A percentile compares a stretch with the other conserved stretches of the same genome.
These are phyloP conservation scores for Heliconius ismenius DNA, from an alignment of 2,888 invertebrate species.

Conservation along the genomic window DNA sequence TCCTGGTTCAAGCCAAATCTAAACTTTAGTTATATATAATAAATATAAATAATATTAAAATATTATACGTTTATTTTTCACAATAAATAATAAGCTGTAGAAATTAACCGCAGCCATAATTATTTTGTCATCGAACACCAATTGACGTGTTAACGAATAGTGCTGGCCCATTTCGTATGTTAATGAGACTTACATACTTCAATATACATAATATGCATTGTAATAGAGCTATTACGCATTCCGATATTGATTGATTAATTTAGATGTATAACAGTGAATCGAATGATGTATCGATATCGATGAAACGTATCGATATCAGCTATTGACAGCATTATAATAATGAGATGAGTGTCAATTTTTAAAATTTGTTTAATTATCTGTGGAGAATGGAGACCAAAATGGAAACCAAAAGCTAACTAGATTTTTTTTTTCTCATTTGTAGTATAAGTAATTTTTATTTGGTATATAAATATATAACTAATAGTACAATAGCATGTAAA, in stretches of 20 bases:
- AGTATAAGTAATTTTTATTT: not conserved
- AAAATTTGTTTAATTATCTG: not conserved
- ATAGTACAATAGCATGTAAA: not conserved
- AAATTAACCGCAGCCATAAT: slow-evolving; percentile 40
- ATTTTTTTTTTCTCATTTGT: not conserved
- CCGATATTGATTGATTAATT: slow-evolving; percentile 66
- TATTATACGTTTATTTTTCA: not conserved
- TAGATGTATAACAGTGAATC: slow-evolving; percentile 61
- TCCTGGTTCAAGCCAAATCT: too few species aligned
- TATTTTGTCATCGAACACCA: slow-evolving; percentile 42
- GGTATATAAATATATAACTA: not conserved
- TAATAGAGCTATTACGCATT: slow-evolving; percentile 65
- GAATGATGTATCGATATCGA: slow-evolving; percentile 45
- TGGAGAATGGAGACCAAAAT: not conserved
- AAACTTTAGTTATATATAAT: too few species aligned
- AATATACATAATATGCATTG: slow-evolving; percentile 54
- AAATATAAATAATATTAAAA: not conserved
- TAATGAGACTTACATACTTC: slow-evolving; percentile 66
- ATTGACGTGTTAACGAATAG: slow-evolving; percentile 44
- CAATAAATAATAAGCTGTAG: slow-evolving; percentile 34
- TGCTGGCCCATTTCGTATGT: slow-evolving; percentile 55
- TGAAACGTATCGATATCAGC: slow-evolving; percentile 30
- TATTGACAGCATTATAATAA: slow-evolving; percentile 37
- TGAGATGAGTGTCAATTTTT: not conserved
- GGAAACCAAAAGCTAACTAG: too few species aligned